phyloP scores from a whole-genome alignment of 1,140 invertebrate genomes.

The Parapsyche elsis region DNA sequence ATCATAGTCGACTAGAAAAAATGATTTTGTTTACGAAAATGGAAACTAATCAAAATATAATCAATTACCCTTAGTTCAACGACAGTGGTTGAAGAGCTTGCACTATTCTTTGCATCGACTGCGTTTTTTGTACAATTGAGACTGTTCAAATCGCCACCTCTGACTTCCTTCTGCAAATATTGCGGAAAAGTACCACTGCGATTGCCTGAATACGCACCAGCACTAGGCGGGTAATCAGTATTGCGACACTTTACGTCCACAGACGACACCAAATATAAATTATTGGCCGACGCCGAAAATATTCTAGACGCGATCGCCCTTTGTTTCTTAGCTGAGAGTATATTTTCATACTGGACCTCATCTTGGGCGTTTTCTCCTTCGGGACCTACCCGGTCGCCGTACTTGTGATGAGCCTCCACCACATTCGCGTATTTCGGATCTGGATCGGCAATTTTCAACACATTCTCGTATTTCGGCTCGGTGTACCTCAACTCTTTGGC shows the following conservation, averaged over 20 bases:
- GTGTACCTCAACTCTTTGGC: constrained; percentile 62
- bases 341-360: constrained; percentile 66
- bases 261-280: constrained; percentile 65
- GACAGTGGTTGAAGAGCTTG: not conserved
- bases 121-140: constrained; percentile 36
- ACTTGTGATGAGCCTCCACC: constrained; percentile 62
- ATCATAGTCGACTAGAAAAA: too few species aligned
- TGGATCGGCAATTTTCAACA: not conserved
- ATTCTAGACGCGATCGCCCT: constrained; percentile 58
- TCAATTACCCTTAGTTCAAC: constrained; percentile 2
- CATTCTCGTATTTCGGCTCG: constrained; percentile 49
- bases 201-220: constrained; percentile 59
- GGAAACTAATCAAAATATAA: not conserved
- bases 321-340: constrained; percentile 59
- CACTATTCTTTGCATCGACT: not conserved
- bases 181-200: constrained; percentile 67
- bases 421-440: constrained; percentile 65
- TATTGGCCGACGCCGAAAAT: constrained; percentile 60
- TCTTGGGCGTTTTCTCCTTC: constrained; percentile 67
- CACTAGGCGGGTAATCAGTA: constrained; percentile 62
- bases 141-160: constrained; percentile 12
- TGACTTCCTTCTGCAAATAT: constrained; percentile 56
- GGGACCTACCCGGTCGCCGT: constrained; percentile 65
- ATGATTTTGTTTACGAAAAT: not conserved
- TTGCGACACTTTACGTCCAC: constrained; percentile 64